Evolutionary conservation across 1,140 invertebrate genomes (phyloP).

Genomic region (Theocolax elegans): DNA sequence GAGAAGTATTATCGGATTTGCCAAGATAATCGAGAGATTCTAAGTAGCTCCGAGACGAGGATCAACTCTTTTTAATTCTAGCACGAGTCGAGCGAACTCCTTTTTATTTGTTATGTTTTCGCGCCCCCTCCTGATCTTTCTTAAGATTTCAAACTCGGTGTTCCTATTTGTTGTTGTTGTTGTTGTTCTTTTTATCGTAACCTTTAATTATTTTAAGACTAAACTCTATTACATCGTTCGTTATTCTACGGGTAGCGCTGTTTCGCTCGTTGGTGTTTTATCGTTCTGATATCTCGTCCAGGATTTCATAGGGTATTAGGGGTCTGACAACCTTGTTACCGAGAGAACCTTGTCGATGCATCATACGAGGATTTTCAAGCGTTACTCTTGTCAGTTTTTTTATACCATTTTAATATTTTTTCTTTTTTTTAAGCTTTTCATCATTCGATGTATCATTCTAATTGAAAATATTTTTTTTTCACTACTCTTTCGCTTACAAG

Average conservation of each 20-base stretch:
- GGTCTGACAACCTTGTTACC: conserved; percentile 12
- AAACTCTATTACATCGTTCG: not conserved
- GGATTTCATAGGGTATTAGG: conserved; percentile 1
- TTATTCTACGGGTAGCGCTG: not conserved
- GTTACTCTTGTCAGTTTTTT: too few species aligned
- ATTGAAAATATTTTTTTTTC: too few species aligned
- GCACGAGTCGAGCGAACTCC: not conserved
- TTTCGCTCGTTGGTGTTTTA: not conserved
- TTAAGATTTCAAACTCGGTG: not conserved
- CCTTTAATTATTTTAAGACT: conserved; percentile 18
- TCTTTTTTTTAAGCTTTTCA: too few species aligned
- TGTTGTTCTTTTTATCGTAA: not conserved
- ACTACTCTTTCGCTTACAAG: too few species aligned
- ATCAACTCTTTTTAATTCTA: not conserved
- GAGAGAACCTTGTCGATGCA: not conserved
- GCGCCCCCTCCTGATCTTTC: not conserved
- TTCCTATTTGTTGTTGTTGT: not conserved
- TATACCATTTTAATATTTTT: too few species aligned
- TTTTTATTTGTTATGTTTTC: not conserved
- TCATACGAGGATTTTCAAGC: conserved; percentile 21
- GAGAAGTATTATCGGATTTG: conserved; percentile 40
- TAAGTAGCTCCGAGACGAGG: not conserved
- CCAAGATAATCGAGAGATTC: not conserved
- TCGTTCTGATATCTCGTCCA: not conserved
- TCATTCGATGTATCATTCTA: too few species aligned